These are phyloP conservation scores for Melanargia galathea DNA, from an alignment of 2,888 invertebrate species.

Conservation along the genomic window DNA sequence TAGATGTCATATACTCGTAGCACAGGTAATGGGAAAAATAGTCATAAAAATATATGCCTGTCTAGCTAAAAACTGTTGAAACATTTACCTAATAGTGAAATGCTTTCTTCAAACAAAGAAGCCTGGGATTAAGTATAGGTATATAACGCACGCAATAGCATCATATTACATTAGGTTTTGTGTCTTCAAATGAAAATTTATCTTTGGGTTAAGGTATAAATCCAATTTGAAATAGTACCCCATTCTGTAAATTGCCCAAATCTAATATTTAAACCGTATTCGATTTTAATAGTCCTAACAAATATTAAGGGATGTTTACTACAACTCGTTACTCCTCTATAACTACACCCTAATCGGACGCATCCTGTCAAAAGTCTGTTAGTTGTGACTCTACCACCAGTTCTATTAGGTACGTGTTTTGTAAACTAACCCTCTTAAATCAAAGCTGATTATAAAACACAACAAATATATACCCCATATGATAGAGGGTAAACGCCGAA, in stretches of 20 bases:
- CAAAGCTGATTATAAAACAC: neutral
- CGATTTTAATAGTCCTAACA: slow-evolving; percentile 7
- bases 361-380: too few species aligned
- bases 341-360: too few species aligned
- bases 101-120: neutral
- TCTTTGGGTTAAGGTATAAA: slow-evolving; percentile 27
- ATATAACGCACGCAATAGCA: neutral
- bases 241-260: slow-evolving; percentile 30
- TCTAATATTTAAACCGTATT: slow-evolving; percentile 35
- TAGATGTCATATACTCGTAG: too few species aligned
- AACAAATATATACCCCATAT: neutral
- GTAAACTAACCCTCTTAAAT: neutral
- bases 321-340: too few species aligned
- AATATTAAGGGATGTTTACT: too few species aligned
- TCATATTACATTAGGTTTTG: slow-evolving; percentile 1
- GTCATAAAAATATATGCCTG: too few species aligned
- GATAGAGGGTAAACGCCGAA: neutral
- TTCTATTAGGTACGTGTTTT: too few species aligned
- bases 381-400: too few species aligned
- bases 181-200: slow-evolving; percentile 31
- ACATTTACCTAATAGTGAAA: neutral
- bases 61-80: too few species aligned
- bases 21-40: too few species aligned
- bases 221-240: slow-evolving; percentile 33
- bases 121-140: neutral